phyloP scores from a whole-genome alignment of 2,113 vertebrate species.

The Psilopsiagon aurifrons region DNA sequence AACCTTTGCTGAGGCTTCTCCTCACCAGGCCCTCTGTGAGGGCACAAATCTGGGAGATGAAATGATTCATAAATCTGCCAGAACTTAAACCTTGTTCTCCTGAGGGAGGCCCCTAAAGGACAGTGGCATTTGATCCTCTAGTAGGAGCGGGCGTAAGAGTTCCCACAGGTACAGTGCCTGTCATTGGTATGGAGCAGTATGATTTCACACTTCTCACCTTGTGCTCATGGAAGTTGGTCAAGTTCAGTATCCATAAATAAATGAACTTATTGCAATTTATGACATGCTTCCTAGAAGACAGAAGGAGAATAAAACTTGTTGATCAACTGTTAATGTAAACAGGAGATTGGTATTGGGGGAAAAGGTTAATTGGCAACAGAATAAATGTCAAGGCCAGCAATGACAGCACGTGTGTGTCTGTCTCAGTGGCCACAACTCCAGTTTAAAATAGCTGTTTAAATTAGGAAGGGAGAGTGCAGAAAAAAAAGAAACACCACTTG shows the following conservation, averaged over 20 bases:
- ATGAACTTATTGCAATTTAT: background rate
- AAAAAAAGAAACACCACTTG: background rate
- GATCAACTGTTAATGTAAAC: background rate
- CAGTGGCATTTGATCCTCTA: background rate
- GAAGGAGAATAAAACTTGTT: background rate
- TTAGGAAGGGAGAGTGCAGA: background rate
- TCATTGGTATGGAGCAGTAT: background rate
- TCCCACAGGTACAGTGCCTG: background rate
- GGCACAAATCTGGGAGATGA: background rate
- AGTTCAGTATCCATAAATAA: background rate
- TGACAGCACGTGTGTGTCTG: background rate
- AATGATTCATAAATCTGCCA: background rate
- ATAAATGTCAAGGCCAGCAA: background rate
- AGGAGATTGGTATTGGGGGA: background rate
- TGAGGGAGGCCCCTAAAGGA: background rate
- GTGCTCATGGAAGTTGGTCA: background rate
- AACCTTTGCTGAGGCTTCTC: background rate
- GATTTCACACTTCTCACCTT: background rate
- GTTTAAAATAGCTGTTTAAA: slow-evolving; percentile 12
- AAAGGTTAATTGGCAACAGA: background rate
- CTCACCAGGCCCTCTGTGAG: background rate
- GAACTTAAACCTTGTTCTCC: background rate
- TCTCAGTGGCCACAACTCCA: background rate
- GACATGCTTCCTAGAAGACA: background rate
- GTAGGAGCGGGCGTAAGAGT: background rate